Evolutionary conservation across 2,113 vertebrate genomes (phyloP).

Genomic region (Ciconia stormi): DNA sequence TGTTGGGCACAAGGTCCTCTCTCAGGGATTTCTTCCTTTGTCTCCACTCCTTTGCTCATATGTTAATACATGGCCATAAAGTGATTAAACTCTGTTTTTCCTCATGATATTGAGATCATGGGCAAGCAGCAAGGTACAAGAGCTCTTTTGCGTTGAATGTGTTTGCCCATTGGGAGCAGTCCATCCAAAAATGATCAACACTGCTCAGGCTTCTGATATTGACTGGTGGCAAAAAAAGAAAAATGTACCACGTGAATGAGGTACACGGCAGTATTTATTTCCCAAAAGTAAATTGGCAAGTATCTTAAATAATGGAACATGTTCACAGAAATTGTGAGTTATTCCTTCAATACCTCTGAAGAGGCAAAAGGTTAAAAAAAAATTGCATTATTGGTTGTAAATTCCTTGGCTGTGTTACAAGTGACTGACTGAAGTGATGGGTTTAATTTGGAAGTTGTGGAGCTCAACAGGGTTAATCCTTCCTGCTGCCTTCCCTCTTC

Average conservation of each 20-base stretch:
- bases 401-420: not conserved
- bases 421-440: not conserved
- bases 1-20: not conserved
- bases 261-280: not conserved
- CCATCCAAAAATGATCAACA: not conserved
- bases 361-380: conserved; percentile 9
- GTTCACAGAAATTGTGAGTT: not conserved
- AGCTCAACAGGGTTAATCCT: not conserved
- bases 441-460: conserved; percentile 1
- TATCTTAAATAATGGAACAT: not conserved
- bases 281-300: not conserved
- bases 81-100: not conserved
- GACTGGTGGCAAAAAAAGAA: not conserved
- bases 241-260: not conserved
- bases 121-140: not conserved
- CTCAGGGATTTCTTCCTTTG: not conserved
- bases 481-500: not conserved
- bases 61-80: not conserved
- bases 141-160: not conserved
- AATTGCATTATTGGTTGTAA: not conserved
- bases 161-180: not conserved
- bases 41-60: not conserved
- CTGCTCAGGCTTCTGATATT: not conserved
- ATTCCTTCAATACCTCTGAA: not conserved
- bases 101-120: not conserved